Percentiles rank a stretch among this genome's conserved stretches.
Conservation (phyloP, 2,888 invertebrate species). For the Melolontha melolontha region DNA sequence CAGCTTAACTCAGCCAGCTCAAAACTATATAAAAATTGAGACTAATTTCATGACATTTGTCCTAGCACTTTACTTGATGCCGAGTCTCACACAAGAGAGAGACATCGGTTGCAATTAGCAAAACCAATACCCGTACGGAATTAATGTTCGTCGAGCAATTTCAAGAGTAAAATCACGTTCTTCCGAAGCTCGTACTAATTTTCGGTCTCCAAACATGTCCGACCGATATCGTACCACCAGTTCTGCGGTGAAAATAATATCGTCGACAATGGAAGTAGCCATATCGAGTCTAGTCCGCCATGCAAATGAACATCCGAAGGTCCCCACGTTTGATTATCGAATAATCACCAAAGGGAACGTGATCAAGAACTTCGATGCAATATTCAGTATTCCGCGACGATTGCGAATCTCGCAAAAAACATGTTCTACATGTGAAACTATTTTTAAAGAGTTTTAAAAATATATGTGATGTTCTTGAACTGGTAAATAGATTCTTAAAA, state of each 20-base stretch:
- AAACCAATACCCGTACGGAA: constrained; percentile 9
- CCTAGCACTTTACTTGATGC: too few relatives aligned
- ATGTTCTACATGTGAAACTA: too few relatives aligned
- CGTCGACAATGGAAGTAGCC: constrained; percentile 25
- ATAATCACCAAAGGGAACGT: constrained; percentile 34
- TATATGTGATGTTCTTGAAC: too few relatives aligned
- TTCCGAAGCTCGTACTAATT: constrained; percentile 25
- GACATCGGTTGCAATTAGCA: constrained; percentile 6
- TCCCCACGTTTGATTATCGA: constrained; percentile 32
- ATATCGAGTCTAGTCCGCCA: constrained; percentile 17
- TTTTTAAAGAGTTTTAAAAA: too few relatives aligned
- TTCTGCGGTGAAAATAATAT: constrained; percentile 31
- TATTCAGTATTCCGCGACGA: not conserved
- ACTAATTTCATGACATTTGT: too few relatives aligned
- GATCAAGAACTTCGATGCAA: constrained; percentile 13
- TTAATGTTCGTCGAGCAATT: constrained; percentile 4
- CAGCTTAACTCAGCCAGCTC: too few relatives aligned
- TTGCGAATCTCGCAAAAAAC: not conserved
- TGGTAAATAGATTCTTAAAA: too few relatives aligned
- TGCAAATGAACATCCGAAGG: constrained; percentile 39
- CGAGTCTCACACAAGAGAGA: too few relatives aligned
- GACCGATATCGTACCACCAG: constrained; percentile 13
- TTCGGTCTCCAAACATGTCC: constrained; percentile 34
- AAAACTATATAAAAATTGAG: too few relatives aligned
- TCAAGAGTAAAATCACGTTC: constrained; percentile 25